Evolutionary conservation across 2,797 vertebrate species (phyloP).

Genomic region (Erethizon dorsatum): DNA sequence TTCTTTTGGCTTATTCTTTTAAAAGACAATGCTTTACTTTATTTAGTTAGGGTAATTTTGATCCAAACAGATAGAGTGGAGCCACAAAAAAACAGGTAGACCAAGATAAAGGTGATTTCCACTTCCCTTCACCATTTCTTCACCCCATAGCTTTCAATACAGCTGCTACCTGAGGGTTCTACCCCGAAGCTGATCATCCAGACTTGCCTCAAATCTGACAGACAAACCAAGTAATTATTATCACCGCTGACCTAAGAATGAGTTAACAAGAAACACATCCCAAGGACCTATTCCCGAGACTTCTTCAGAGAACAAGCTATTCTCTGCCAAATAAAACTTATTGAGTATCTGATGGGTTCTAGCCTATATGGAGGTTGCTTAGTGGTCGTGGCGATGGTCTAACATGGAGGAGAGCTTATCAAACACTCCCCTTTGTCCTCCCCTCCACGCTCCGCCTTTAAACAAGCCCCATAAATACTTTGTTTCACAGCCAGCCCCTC

Average conservation of each 20-base stretch:
- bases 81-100: neutral
- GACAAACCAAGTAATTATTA: slow-evolving; percentile 8
- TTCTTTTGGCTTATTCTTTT: neutral
- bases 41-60: neutral
- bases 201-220: neutral
- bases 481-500: no score
- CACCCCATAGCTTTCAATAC: neutral
- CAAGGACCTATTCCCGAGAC: neutral
- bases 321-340: slow-evolving; percentile 15
- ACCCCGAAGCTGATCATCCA: neutral
- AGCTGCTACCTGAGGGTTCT: neutral
- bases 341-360: neutral
- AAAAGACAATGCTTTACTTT: neutral
- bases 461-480: no score
- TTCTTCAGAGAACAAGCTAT: neutral
- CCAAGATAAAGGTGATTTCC: neutral
- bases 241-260: neutral
- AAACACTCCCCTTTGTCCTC: no score
- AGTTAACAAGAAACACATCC: neutral
- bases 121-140: neutral
- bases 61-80: neutral
- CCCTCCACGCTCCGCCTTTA: no score
- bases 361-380: no score
- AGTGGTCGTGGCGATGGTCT: no score
- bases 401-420: no score